phyloP scores from a whole-genome alignment of 1,140 invertebrate species.

The Oreohelix idahoensis region DNA sequence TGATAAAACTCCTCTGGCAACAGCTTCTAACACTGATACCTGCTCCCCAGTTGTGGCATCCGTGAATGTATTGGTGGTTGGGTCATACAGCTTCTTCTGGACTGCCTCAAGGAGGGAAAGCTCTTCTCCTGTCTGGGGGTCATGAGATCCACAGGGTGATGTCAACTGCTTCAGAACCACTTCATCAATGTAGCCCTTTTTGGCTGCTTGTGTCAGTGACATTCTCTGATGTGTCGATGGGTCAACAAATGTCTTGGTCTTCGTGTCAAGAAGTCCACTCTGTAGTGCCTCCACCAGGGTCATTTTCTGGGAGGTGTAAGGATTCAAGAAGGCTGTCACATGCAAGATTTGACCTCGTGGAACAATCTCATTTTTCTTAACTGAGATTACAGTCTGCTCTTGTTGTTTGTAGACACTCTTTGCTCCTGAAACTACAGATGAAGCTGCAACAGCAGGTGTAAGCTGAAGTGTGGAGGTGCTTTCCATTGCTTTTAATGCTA shows the following conservation, averaged over 20 bases:
- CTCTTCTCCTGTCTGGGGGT: conserved; percentile 56
- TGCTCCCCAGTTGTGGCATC: conserved; percentile 84
- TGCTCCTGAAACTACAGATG: conserved; percentile 27
- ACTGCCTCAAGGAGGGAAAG: conserved; percentile 63
- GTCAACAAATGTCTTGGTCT: conserved; percentile 70
- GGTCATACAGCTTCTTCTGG: conserved; percentile 80
- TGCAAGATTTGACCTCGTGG: conserved; percentile 62
- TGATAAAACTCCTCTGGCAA: conserved; percentile 66
- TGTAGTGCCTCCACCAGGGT: conserved; percentile 80
- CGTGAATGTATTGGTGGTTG: conserved; percentile 81
- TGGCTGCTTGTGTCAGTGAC: conserved; percentile 75
- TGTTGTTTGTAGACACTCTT: conserved; percentile 14
- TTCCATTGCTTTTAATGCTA: conserved; percentile 45
- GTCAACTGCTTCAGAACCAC: conserved; percentile 62
- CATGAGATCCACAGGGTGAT: conserved; percentile 61
- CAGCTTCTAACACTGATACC: conserved; percentile 71
- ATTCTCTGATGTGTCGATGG: conserved; percentile 76
- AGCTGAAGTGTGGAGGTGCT: background rate
- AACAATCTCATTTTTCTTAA: conserved; percentile 54
- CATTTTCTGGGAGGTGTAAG: conserved; percentile 82
- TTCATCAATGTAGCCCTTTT: conserved; percentile 73
- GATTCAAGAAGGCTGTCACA: conserved; percentile 82
- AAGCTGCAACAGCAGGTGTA: conserved; percentile 19
- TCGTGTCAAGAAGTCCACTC: conserved; percentile 62
- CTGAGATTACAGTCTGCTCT: conserved; percentile 59